Evolutionary conservation across 2,113 vertebrate genomes (phyloP), one percentile per base, ranked within the genome.

Genomic region (Kryptolebias marmoratus): DNA sequence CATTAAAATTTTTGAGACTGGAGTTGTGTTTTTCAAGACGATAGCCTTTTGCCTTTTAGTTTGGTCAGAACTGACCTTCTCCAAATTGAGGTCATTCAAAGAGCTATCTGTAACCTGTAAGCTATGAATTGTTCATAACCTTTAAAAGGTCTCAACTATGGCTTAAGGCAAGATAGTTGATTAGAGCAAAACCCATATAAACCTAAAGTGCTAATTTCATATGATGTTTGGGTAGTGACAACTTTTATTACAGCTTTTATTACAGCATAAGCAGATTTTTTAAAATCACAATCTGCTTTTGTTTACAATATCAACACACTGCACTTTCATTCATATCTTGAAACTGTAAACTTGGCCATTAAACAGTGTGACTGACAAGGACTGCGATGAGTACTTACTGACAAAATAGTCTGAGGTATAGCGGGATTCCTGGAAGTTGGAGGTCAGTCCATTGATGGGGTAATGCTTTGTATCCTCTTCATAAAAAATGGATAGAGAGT

Each of bases 381-480:
- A 55, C 47, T 81, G 71, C 36, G 60, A 77, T 52, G 67, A 59
- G 68, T 90, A 98, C 98, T 99, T 96, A 99, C 98, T 98, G 93
- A 97, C 96, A 93, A 97, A 97, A 93, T 98, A 99, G 93, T 98
- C 96, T 88, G 97, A 96, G 91, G 96, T 95, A 91, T 97, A 98
- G 80, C 96, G 96, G 81, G 96, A 97, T 91, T 99, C 98, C 77
- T 96, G 96, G 84, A 96, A 98, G 15, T 92, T 89, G 65, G 96
- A 92, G 80, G 83, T 96, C 86, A 94, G 90, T 87, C 96, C 96
- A 18, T 96, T 99, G 57, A 95, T 93, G 80, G 95, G 94, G 88
- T 95, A 98, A 0, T 96, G 95, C 87, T 99, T 99, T 81, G 94
- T 93, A 81, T 99, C 98, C 89, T 97, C 96, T 97, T 95, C 82